Percentiles rank a stretch among this genome's conserved stretches.
Evolutionary conservation across 1,140 invertebrate species (phyloP).

Genomic region (Gryon sp.): DNA sequence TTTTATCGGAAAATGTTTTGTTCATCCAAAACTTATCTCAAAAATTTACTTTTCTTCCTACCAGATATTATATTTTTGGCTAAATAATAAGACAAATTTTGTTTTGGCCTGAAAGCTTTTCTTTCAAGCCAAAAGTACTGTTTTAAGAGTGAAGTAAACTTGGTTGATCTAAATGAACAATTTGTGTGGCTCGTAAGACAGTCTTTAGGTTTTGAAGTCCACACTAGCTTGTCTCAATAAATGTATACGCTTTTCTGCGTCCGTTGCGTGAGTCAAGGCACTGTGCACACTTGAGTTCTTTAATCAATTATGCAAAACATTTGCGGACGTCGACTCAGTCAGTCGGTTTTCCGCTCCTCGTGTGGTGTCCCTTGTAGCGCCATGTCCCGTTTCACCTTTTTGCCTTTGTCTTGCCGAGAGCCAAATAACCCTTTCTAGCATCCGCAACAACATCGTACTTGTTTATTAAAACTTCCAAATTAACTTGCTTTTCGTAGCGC

Average conservation of each 20-base stretch:
- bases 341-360: conserved; percentile 45
- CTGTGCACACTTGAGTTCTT: conserved; percentile 69
- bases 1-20: too few species aligned
- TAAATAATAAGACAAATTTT: too few species aligned
- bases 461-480: conserved; percentile 74
- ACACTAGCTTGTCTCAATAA: conserved; percentile 38
- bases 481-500: conserved; percentile 64
- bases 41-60: too few species aligned
- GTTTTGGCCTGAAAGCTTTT: too few species aligned
- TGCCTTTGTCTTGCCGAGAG: conserved; percentile 38
- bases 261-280: conserved; percentile 38
- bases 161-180: too few species aligned
- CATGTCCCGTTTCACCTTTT: conserved; percentile 34
- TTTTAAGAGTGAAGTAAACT: too few species aligned
- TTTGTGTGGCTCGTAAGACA: too few species aligned
- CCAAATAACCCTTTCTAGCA: conserved; percentile 45
- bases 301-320: conserved; percentile 79
- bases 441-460: conserved; percentile 42
- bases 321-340: conserved; percentile 66
- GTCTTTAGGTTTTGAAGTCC: too few species aligned
- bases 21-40: too few species aligned
- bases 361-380: conserved; percentile 18
- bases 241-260: conserved; percentile 24
- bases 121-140: too few species aligned
- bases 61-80: too few species aligned